Evolutionary conservation across 2,797 vertebrate genomes (phyloP).

Genomic region (Champsocephalus gunnari): DNA sequence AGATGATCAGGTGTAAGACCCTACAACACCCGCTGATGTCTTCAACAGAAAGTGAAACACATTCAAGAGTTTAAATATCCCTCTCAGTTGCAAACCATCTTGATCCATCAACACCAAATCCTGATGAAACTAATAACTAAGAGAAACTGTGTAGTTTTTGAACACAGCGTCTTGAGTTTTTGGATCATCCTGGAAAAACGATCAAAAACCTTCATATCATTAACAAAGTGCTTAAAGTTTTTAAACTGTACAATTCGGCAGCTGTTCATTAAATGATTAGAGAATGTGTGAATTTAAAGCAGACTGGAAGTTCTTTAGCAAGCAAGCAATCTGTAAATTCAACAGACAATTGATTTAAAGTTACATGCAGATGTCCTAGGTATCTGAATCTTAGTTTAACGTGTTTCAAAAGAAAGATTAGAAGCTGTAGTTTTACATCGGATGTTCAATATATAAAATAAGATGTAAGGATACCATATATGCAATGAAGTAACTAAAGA

Average conservation of each 20-base stretch:
- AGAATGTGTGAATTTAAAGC: not conserved
- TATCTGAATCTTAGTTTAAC: not conserved
- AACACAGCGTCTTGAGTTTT: not conserved
- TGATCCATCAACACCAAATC: slow-evolving; percentile 15
- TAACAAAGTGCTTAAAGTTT: not conserved
- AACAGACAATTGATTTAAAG: not conserved
- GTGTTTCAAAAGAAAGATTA: not conserved
- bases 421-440: not conserved
- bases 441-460: not conserved
- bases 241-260: not conserved
- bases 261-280: not conserved
- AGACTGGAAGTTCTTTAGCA: not conserved
- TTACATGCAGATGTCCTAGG: not conserved
- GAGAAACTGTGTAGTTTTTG: slow-evolving; percentile 3
- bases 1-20: slow-evolving; percentile 33
- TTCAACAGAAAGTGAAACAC: not conserved
- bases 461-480: not conserved
- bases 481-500: not conserved
- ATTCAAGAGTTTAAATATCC: not conserved
- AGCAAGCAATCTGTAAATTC: slow-evolving; percentile 1
- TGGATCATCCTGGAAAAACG: not conserved
- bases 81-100: not conserved
- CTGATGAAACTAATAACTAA: not conserved
- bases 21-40: slow-evolving; percentile 5
- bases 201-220: slow-evolving; percentile 2